Conservation (phyloP, 2,113 vertebrate genomes). For the Thermophis baileyi region DNA sequence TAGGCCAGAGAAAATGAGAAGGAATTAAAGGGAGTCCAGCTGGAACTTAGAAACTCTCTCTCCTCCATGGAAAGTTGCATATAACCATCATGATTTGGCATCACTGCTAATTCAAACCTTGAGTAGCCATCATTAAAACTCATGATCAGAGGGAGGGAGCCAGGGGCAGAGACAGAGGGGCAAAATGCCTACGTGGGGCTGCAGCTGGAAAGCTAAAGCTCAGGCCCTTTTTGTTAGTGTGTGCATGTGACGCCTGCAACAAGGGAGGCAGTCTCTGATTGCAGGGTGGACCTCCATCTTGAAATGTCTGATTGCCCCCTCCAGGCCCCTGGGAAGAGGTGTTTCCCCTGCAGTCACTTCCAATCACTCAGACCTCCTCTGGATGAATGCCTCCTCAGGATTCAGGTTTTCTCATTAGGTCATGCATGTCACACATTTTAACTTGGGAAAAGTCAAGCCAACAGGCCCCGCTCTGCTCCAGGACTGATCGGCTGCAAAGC, state of each 20-base stretch:
- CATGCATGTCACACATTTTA: neutral
- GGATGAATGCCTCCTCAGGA: neutral
- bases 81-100: neutral
- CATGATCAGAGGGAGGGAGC: neutral
- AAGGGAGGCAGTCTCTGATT: neutral
- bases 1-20: neutral
- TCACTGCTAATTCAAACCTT: neutral
- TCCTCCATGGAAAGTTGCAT: neutral
- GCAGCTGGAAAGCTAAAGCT: neutral
- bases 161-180: neutral
- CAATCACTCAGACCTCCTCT: neutral
- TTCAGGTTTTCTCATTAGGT: neutral
- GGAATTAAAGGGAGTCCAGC: neutral
- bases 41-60: neutral
- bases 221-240: neutral
- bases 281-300: neutral
- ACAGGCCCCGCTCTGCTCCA: neutral
- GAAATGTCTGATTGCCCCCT: neutral
- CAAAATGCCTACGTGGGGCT: neutral
- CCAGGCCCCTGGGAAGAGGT: neutral
- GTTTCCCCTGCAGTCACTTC: neutral
- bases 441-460: neutral
- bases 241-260: neutral
- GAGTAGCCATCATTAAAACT: neutral
- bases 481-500: neutral